Evolutionary conservation across 2,797 vertebrate species (phyloP).

Genomic region (Manis pentadactyla): DNA sequence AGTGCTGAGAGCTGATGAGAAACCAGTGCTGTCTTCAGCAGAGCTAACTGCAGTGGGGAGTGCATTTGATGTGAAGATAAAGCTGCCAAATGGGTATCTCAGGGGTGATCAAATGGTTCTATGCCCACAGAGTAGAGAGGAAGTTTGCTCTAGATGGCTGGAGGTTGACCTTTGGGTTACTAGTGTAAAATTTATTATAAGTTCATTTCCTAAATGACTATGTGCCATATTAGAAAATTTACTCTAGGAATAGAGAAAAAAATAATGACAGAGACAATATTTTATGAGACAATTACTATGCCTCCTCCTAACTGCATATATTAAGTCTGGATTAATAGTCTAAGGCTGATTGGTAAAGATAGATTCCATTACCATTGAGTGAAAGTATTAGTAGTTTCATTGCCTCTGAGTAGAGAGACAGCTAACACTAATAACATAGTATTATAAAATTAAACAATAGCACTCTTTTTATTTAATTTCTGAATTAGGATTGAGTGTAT

Average conservation of each 20-base stretch:
- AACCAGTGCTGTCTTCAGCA: neutral
- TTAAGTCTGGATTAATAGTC: neutral
- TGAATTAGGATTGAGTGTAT: neutral
- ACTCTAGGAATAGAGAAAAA: slow-evolving; percentile 2
- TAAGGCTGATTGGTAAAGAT: neutral
- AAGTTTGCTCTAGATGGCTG: neutral
- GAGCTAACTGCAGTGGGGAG: neutral
- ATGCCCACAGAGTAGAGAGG: neutral
- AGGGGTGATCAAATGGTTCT: neutral
- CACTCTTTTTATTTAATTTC: neutral
- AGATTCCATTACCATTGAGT: neutral
- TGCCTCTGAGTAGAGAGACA: neutral
- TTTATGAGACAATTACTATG: neutral
- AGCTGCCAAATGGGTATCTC: neutral
- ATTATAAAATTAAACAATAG: neutral
- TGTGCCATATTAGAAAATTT: neutral
- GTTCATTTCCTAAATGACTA: neutral
- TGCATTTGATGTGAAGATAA: neutral
- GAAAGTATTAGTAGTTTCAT: neutral
- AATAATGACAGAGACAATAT: neutral
- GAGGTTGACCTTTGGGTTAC: neutral
- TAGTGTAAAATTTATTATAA: neutral
- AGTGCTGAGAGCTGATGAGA: neutral
- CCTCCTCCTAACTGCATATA: neutral
- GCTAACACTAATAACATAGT: neutral